Evolutionary conservation across 2,797 vertebrate species (phyloP).

Genomic region (Otus scops): DNA sequence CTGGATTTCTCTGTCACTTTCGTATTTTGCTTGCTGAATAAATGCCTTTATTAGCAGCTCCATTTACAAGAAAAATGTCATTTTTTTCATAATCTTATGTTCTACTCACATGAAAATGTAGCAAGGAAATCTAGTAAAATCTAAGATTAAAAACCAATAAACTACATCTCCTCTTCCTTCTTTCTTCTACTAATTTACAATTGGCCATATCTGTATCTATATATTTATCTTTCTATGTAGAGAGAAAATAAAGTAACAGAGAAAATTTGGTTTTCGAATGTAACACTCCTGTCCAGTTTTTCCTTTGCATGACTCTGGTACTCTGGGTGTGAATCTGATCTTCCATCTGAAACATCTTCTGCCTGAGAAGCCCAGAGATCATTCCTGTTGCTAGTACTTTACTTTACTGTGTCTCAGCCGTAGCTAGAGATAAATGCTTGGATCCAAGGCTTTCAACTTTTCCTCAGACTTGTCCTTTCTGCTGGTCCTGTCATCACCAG

Average conservation of each 20-base stretch:
- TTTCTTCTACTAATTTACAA: background rate
- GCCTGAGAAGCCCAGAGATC: background rate
- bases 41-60: background rate
- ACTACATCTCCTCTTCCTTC: background rate
- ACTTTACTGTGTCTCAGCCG: background rate
- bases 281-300: background rate
- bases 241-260: background rate
- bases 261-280: background rate
- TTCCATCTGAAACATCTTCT: background rate
- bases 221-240: background rate
- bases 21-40: background rate
- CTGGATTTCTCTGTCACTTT: background rate
- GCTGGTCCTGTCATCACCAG: background rate
- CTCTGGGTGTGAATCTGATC: background rate
- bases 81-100: background rate
- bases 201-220: background rate
- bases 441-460: background rate
- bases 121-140: background rate
- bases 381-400: background rate
- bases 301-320: background rate
- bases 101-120: background rate
- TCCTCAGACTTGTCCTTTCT: background rate
- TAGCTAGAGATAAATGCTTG: background rate
- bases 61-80: background rate
- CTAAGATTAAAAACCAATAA: background rate